phyloP scores from a whole-genome alignment of 1,140 invertebrate genomes.

The Pristionchus pacificus region DNA sequence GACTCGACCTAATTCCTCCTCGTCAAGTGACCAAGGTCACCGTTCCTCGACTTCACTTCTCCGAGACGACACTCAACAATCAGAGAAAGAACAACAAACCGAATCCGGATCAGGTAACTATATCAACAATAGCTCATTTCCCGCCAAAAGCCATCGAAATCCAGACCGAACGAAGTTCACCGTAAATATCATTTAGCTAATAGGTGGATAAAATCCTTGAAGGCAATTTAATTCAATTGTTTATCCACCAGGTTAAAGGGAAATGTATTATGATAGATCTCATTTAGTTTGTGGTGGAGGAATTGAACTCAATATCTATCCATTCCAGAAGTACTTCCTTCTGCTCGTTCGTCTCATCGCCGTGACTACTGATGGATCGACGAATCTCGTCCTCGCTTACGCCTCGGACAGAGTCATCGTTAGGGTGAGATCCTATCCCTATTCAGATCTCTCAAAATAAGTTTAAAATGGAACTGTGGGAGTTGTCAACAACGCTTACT shows the following conservation, averaged over 20 bases:
- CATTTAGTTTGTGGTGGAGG: too few species aligned
- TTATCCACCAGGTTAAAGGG: too few species aligned
- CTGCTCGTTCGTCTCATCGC: conserved; percentile 86
- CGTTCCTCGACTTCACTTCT: conserved; percentile 91
- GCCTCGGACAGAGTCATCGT: conserved; percentile 95
- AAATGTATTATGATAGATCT: too few species aligned
- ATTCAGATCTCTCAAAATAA: neutral
- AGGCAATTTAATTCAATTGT: too few species aligned
- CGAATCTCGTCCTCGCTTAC: conserved; percentile 70
- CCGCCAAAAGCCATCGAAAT: too few species aligned
- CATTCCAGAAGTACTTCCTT: conserved; percentile 87
- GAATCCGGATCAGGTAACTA: conserved; percentile 95
- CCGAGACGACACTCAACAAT: conserved; percentile 95
- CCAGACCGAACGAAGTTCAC: too few species aligned
- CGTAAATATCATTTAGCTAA: too few species aligned
- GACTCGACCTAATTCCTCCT: conserved; percentile 73
- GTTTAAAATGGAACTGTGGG: neutral
- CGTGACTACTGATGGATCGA: conserved; percentile 60
- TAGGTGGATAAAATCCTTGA: too few species aligned
- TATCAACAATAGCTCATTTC: too few species aligned
- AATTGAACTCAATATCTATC: too few species aligned
- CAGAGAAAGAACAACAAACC: conserved; percentile 95
- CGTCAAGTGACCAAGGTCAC: conserved; percentile 69
- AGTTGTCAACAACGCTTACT: too few species aligned
- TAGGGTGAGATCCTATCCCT: conserved; percentile 69